These are phyloP conservation scores for Equus przewalskii DNA, from an alignment of 2,113 vertebrate genomes.

Conservation along the genomic window DNA sequence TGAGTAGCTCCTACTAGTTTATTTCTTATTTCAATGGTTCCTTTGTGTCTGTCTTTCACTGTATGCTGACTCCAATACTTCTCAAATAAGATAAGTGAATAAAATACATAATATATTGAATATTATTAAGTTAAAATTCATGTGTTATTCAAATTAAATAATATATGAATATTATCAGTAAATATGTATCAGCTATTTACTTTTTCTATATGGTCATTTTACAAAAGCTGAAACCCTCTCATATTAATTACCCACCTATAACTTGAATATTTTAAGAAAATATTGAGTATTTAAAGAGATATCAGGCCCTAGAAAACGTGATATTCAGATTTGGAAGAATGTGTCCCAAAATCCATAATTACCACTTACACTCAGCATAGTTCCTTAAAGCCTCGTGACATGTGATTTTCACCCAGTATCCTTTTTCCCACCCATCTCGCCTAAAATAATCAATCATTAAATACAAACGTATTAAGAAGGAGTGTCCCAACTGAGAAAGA, in stretches of 20 bases:
- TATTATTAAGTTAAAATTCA: slow-evolving; percentile 30
- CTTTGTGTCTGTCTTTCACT: not conserved
- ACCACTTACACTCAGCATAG: not conserved
- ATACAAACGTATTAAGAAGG: slow-evolving; percentile 5
- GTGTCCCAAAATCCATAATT: slow-evolving; percentile 23
- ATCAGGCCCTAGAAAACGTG: slow-evolving; percentile 53
- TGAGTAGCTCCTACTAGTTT: not conserved
- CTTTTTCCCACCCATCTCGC: not conserved
- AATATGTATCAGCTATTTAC: not conserved
- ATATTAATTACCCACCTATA: not conserved
- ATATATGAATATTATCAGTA: slow-evolving; percentile 4
- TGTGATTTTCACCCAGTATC: not conserved
- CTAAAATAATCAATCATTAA: slow-evolving; percentile 50
- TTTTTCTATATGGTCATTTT: slow-evolving; percentile 23
- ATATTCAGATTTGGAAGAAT: slow-evolving; percentile 57
- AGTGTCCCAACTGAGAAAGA: slow-evolving; percentile 49
- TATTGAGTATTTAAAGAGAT: not conserved
- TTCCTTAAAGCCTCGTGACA: slow-evolving; percentile 15
- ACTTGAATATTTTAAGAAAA: slow-evolving; percentile 6
- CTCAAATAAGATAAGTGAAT: not conserved
- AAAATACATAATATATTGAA: slow-evolving; percentile 2
- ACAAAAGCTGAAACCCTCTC: slow-evolving; percentile 37
- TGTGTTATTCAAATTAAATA: slow-evolving; percentile 35
- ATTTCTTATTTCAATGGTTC: slow-evolving; percentile 9
- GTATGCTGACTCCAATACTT: not conserved